These are phyloP conservation scores for Catonia carolina DNA, from an alignment of 2,888 invertebrate genomes.

Conservation along the genomic window DNA sequence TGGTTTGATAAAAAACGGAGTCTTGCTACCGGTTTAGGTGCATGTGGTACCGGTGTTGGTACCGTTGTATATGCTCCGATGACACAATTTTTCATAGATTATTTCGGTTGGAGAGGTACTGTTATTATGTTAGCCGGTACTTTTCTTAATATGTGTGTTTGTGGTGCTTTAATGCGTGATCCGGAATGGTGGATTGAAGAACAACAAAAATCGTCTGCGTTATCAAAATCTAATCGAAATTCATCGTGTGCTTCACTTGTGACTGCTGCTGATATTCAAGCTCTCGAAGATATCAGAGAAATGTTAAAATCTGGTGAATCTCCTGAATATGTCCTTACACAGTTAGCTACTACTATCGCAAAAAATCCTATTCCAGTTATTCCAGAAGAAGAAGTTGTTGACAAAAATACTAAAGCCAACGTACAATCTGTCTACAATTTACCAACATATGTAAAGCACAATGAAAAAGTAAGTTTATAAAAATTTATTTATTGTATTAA, in stretches of 20 bases:
- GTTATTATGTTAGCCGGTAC: slow-evolving; percentile 74
- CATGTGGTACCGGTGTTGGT: slow-evolving; percentile 73
- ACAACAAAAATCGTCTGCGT: slow-evolving; percentile 48
- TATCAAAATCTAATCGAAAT: slow-evolving; percentile 44
- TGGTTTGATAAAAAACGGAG: slow-evolving; percentile 87
- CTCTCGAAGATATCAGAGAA: slow-evolving; percentile 59
- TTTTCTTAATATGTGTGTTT: slow-evolving; percentile 76
- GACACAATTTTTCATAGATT: slow-evolving; percentile 67
- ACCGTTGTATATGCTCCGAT: slow-evolving; percentile 83
- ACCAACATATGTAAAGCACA: slow-evolving; percentile 64
- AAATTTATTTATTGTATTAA: slow-evolving; percentile 14
- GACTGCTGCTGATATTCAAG: slow-evolving; percentile 46
- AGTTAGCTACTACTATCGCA: slow-evolving; percentile 52
- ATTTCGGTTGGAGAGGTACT: slow-evolving; percentile 81
- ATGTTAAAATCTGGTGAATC: slow-evolving; percentile 63
- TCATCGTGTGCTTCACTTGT: slow-evolving; percentile 50
- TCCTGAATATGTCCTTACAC: slow-evolving; percentile 58
- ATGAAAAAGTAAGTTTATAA: slow-evolving; percentile 52
- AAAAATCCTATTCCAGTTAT: slow-evolving; percentile 47
- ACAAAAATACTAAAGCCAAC: slow-evolving; percentile 37
- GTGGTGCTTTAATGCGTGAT: slow-evolving; percentile 80
- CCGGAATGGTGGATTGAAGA: slow-evolving; percentile 72
- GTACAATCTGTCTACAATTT: slow-evolving; percentile 63
- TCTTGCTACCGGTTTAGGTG: slow-evolving; percentile 78
- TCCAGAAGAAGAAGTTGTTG: slow-evolving; percentile 42